Evolutionary conservation across 2,888 invertebrate species (phyloP).

Genomic region (Cotesia congregata): DNA sequence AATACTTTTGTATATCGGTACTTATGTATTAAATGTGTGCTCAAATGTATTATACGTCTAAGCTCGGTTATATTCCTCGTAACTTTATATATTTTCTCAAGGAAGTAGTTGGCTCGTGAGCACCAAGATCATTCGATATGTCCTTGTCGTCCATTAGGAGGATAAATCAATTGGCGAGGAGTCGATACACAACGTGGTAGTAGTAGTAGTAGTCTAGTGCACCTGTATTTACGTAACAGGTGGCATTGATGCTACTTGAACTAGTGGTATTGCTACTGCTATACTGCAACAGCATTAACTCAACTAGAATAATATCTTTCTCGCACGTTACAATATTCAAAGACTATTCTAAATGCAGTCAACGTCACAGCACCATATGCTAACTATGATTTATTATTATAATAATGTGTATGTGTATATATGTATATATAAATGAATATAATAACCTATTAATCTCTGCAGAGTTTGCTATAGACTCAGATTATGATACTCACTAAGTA

Average conservation of each 20-base stretch:
- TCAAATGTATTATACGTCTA: not conserved
- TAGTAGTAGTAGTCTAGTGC: slow-evolving; percentile 33
- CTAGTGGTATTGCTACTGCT: not conserved
- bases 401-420: not conserved
- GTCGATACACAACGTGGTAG: slow-evolving; percentile 36
- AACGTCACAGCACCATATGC: slow-evolving; percentile 15
- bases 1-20: not conserved
- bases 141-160: slow-evolving; percentile 51
- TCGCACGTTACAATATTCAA: slow-evolving; percentile 2
- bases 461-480: slow-evolving; percentile 20
- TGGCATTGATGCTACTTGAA: slow-evolving; percentile 32
- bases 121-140: slow-evolving; percentile 30
- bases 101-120: slow-evolving; percentile 51
- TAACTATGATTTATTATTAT: not conserved
- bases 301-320: slow-evolving; percentile 10
- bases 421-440: slow-evolving; percentile 10
- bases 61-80: not conserved
- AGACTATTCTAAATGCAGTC: slow-evolving; percentile 11
- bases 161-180: slow-evolving; percentile 61
- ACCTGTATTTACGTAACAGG: slow-evolving; percentile 56
- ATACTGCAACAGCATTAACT: not conserved
- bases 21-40: too few relatives aligned
- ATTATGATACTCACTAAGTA: slow-evolving; percentile 3
- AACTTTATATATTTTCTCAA: slow-evolving; percentile 49
- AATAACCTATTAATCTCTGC: not conserved